Evolutionary conservation across 2,888 invertebrate genomes (phyloP).

Genomic region (Tipula vernalis): DNA sequence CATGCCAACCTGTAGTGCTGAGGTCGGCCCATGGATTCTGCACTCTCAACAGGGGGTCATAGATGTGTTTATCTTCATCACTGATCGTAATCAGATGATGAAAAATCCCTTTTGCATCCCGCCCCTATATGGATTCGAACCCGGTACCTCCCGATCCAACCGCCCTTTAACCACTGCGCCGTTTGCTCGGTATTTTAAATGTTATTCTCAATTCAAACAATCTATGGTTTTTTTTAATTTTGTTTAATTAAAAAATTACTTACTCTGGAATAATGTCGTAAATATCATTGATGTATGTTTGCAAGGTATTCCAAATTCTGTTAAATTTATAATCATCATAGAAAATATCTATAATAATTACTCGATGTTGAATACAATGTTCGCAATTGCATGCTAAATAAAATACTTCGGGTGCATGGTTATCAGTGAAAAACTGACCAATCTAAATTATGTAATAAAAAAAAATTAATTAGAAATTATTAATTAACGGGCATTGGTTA

Average conservation of each 20-base stretch:
- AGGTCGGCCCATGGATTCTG: too few species aligned
- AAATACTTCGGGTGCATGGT: neutral
- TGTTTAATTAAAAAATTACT: too few species aligned
- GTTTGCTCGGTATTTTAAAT: too few species aligned
- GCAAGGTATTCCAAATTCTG: conserved; percentile 15
- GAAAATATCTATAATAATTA: conserved; percentile 12
- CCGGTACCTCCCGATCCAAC: too few species aligned
- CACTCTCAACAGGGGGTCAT: too few species aligned
- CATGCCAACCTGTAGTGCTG: too few species aligned
- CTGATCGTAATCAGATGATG: too few species aligned
- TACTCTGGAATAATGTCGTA: conserved; percentile 16
- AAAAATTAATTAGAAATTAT: neutral
- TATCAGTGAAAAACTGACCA: neutral
- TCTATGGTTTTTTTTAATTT: neutral
- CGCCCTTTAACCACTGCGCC: too few species aligned
- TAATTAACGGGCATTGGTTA: neutral
- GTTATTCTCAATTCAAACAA: too few species aligned
- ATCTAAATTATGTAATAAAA: neutral
- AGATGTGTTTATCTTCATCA: too few species aligned
- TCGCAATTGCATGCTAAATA: neutral
- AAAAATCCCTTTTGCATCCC: too few species aligned
- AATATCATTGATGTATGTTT: conserved; percentile 14
- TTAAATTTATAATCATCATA: conserved; percentile 15
- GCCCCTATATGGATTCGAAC: too few species aligned
- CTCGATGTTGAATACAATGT: neutral